phyloP scores from a whole-genome alignment of 1,140 invertebrate species.

The Vollenhovia emeryi region DNA sequence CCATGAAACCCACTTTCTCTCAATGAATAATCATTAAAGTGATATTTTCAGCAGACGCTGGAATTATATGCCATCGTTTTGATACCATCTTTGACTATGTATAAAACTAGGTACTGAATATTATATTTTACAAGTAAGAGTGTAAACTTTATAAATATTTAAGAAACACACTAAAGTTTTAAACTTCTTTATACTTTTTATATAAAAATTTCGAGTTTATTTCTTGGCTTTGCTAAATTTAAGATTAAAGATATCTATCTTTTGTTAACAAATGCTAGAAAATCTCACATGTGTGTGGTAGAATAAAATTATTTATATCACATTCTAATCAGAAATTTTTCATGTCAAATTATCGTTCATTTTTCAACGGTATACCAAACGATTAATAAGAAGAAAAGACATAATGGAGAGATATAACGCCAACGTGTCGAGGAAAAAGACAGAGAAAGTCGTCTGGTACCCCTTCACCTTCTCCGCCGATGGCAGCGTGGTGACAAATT shows the following conservation, averaged over 20 bases:
- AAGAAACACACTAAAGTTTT: not conserved
- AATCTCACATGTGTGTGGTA: not conserved
- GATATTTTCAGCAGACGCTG: not conserved
- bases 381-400: constrained; percentile 8
- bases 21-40: constrained; percentile 8
- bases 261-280: not conserved
- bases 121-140: not conserved
- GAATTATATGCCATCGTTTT: not conserved
- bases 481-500: constrained; percentile 78
- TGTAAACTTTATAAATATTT: not conserved
- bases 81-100: not conserved
- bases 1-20: not conserved
- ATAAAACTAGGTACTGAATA: not conserved
- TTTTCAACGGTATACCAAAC: not conserved
- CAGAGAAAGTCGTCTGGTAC: constrained; percentile 61
- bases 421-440: constrained; percentile 2
- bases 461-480: constrained; percentile 50
- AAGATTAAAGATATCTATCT: not conserved
- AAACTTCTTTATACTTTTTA: not conserved
- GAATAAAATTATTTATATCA: not conserved
- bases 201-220: not conserved
- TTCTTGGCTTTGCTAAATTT: not conserved
- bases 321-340: not conserved
- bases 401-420: not conserved
- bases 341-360: constrained; percentile 3